Base-by-base conservation (phyloP, 1,140 invertebrate species). In the Schlechtendalia chinensis region DNA sequence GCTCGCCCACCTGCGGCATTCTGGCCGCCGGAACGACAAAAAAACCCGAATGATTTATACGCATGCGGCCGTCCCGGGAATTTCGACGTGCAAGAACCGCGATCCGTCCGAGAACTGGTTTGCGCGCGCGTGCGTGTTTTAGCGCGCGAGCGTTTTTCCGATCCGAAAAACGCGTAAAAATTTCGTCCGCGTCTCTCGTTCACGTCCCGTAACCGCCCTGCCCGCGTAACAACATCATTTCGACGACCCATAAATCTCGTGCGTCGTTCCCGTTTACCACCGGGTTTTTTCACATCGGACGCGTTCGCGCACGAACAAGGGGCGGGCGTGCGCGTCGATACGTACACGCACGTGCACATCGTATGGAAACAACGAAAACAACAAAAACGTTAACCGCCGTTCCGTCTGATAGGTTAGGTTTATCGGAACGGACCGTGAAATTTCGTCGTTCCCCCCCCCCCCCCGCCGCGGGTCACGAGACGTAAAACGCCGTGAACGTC, bases 361-460 rank as follows among this genome's bases (percentile, higher is more conserved):
- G 2, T 54, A 58, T 22, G 54, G 3, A 8, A 4, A 22, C 19
- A 1, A 53, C 50, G 17, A 39, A 39, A 39, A 39, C 3, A 39
- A 39, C 11, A 39, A 45, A 39, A 65, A 53, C 50, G 54, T 56
- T 74, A 74, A 77, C 74, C 74, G 19, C 74, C 54, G 74, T 77
- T 77, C 74, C 56, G 74, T 77, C 56, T 39, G 56, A 58, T 11
- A 12, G 72, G 54, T 45, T 45, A 50, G 19, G 74, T 10, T 77
- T 32, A 39, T 77, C 71, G 71, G 71, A 32, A 74, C 11, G 32
- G 56, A 77, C 74, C 74, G 74, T 77, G 74, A 77, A 77, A n/a
- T n/a, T n/a, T n/a, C n/a, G 74, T 4, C 32, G 32, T 39, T 32
- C 45, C 59, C 59, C 24, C 32, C n/a, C n/a, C n/a, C n/a, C n/a